Percentiles rank a stretch among this genome's conserved stretches.
phyloP scores from a whole-genome alignment of 2,888 invertebrate genomes.

The Falcaria lacertinaria region DNA sequence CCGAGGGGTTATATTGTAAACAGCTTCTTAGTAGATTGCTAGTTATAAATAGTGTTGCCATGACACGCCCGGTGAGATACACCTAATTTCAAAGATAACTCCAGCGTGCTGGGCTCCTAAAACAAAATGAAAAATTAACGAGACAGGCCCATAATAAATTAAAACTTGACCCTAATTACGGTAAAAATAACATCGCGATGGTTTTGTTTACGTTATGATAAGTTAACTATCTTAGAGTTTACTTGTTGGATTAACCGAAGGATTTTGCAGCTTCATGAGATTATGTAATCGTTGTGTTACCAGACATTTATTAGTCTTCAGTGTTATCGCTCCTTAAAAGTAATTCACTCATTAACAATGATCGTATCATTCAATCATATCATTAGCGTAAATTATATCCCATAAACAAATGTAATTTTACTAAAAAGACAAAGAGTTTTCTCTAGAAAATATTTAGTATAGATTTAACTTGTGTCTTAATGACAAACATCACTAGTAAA shows the following conservation, averaged over 20 bases:
- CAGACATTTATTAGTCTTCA: slow-evolving; percentile 7
- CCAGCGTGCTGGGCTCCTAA: neutral
- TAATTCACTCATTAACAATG: neutral
- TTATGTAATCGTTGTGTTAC: slow-evolving; percentile 15
- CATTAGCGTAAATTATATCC: too few species aligned
- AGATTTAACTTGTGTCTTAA: too few species aligned
- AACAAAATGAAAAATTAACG: slow-evolving; percentile 1
- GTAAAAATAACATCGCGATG: slow-evolving; percentile 15
- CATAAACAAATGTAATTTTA: too few species aligned
- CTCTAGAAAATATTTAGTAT: too few species aligned
- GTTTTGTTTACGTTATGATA: slow-evolving; percentile 22
- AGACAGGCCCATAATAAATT: slow-evolving; percentile 7
- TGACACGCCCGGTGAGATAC: slow-evolving; percentile 10
- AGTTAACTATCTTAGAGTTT: slow-evolving; percentile 14
- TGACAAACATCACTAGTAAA: too few species aligned
- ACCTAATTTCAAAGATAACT: slow-evolving; percentile 15
- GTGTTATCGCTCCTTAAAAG: slow-evolving; percentile 4
- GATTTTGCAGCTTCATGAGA: slow-evolving; percentile 17
- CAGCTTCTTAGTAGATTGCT: slow-evolving; percentile 8
- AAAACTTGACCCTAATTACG: slow-evolving; percentile 15
- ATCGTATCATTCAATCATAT: neutral
- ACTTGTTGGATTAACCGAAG: slow-evolving; percentile 17
- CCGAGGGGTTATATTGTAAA: slow-evolving; percentile 4
- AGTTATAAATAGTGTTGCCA: slow-evolving; percentile 13
- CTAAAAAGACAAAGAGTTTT: too few species aligned